These are phyloP conservation scores for Microcaecilia unicolor DNA, from an alignment of 2,797 vertebrate genomes.

Conservation along the genomic window DNA sequence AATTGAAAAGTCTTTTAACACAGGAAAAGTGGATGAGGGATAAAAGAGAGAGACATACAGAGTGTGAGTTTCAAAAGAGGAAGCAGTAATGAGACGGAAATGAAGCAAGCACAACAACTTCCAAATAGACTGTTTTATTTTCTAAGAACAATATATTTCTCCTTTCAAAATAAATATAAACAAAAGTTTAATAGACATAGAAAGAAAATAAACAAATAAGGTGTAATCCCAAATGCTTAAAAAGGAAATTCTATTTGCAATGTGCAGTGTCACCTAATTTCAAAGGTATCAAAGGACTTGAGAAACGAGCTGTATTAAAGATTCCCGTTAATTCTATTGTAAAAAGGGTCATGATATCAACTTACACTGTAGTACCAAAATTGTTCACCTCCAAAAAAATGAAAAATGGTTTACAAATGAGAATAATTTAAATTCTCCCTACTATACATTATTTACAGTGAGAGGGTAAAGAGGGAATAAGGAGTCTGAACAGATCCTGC, in stretches of 20 bases:
- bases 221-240: neutral
- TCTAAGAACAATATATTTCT: constrained; percentile 66
- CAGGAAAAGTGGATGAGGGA: too few relatives aligned
- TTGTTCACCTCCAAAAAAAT: neutral
- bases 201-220: neutral
- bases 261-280: neutral
- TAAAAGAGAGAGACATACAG: too few relatives aligned
- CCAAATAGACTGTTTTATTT: constrained; percentile 47
- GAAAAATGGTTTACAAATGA: constrained; percentile 46
- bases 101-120: constrained; percentile 23
- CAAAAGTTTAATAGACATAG: constrained; percentile 9
- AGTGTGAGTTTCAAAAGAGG: too few relatives aligned
- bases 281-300: neutral
- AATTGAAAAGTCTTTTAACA: too few relatives aligned
- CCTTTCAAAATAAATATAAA: constrained; percentile 71
- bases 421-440: constrained; percentile 55
- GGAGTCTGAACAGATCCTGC: too few relatives aligned
- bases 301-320: neutral
- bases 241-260: neutral
- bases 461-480: too few relatives aligned
- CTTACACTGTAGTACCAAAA: neutral
- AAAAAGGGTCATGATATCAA: constrained; percentile 1
- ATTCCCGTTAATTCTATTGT: neutral
- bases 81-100: too few relatives aligned
- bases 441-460: constrained; percentile 55